These are phyloP conservation scores for Drosophila micromelanica DNA, from an alignment of 1,140 invertebrate species.

Conservation along the genomic window DNA sequence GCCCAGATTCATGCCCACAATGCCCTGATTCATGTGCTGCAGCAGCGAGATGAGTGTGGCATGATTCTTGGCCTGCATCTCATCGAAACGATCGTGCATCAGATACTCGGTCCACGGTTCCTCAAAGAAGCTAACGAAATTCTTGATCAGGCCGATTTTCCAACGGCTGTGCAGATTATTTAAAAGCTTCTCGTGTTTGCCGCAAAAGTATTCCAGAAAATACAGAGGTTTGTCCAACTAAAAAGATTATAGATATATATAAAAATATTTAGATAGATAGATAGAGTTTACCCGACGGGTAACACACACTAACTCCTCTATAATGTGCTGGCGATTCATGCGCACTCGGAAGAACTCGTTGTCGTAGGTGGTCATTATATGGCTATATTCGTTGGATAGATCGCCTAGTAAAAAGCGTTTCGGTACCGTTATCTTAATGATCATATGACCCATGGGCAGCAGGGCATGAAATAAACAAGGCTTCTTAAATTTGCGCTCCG, in stretches of 20 bases:
- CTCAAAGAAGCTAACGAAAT: slow-evolving; percentile 54
- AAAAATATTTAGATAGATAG: not conserved
- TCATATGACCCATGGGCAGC: slow-evolving; percentile 47
- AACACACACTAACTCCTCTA: slow-evolving; percentile 57
- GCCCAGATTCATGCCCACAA: not conserved
- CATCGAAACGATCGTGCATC: slow-evolving; percentile 63
- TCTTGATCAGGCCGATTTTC: slow-evolving; percentile 31
- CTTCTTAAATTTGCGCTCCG: slow-evolving; percentile 28
- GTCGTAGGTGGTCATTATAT: slow-evolving; percentile 49
- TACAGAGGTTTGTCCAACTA: slow-evolving; percentile 14
- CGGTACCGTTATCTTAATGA: slow-evolving; percentile 50
- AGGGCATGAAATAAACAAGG: slow-evolving; percentile 30
- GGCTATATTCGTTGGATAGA: slow-evolving; percentile 27
- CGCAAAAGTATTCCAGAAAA: slow-evolving; percentile 61
- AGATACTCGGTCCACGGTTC: slow-evolving; percentile 63
- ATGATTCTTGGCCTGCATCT: slow-evolving; percentile 51
- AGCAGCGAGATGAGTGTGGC: slow-evolving; percentile 34
- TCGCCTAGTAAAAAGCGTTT: slow-evolving; percentile 42
- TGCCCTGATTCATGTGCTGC: slow-evolving; percentile 1
- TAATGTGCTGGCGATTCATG: slow-evolving; percentile 7
- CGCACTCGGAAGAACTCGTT: slow-evolving; percentile 55
- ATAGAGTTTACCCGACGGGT: slow-evolving; percentile 29
- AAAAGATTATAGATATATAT: not conserved
- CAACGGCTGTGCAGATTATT: slow-evolving; percentile 55
- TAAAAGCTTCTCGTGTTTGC: slow-evolving; percentile 52